A percentile compares a stretch with the other conserved stretches of the same genome.
Conservation (phyloP, 2,888 invertebrate genomes). For the Cerceris ruficornis region DNA sequence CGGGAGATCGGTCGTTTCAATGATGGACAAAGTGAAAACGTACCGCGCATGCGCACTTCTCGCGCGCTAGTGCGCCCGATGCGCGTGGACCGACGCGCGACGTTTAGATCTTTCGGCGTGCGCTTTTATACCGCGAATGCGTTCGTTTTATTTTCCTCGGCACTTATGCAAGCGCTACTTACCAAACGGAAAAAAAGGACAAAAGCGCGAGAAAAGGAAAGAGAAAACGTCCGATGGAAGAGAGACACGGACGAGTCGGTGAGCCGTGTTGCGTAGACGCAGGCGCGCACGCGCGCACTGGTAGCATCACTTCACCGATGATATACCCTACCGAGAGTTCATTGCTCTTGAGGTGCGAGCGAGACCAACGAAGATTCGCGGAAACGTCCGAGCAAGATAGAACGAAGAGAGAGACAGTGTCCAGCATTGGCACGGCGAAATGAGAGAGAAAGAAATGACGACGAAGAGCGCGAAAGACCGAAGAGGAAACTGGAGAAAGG, state of each 20-base stretch:
- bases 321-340: constrained; percentile 79
- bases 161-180: constrained; percentile 54
- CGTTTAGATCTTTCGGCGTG: not conserved
- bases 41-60: not conserved
- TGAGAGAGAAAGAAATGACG: constrained; percentile 21
- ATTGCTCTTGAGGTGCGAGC: constrained; percentile 77
- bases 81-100: constrained; percentile 20
- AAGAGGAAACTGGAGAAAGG: constrained; percentile 52
- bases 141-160: constrained; percentile 55
- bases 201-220: constrained; percentile 16
- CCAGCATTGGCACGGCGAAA: constrained; percentile 21
- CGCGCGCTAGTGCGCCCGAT: constrained; percentile 17
- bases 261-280: constrained; percentile 21
- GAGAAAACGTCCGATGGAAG: constrained; percentile 47
- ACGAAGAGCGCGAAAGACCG: not conserved
- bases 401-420: constrained; percentile 28
- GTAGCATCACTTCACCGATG: constrained; percentile 79
- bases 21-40: not conserved
- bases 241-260: constrained; percentile 23
- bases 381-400: constrained; percentile 48
- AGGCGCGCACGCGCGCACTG: constrained; percentile 51
- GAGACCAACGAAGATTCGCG: constrained; percentile 55
- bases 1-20: constrained; percentile 43
- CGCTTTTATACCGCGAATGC: constrained; percentile 6
- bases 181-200: constrained; percentile 4